Evolutionary conservation across 2,888 invertebrate genomes (phyloP), one percentile per base, ranked within the genome.

Genomic region (Macrosoma leucophasiata): DNA sequence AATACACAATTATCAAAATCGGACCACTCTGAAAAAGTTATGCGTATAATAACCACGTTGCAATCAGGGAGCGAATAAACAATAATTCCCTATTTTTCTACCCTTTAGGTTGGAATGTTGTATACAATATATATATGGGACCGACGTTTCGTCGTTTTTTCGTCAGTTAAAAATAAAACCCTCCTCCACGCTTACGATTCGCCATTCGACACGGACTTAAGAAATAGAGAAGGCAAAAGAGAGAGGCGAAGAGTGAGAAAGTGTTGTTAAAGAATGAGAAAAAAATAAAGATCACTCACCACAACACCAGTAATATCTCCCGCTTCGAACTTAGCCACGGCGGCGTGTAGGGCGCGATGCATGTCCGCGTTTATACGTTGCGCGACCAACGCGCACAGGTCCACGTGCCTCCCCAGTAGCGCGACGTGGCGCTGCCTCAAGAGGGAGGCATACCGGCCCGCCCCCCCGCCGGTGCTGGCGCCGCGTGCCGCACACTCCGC

Each of bases 331-430:
- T 97, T 95, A 47, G 95, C 94, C 23, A 99, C 96, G 1, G 97
- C 98, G 31, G 96, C 88, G 69, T 98, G 98, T 4, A 99, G 82
- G 2, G 97, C 96, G 2, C 84, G 95, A 60, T 97, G 95, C 91
- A 98, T 93, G 42, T 97, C 95, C 0, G 95, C 95, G 70, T 98
- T 98, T 39, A 99, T 95, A 41, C 98, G 87, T 66, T 99, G 98
- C 0, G 97, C 96, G 29, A 84, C 81, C 60, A 82, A 48, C 1
- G 79, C 78, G 36, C 73, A 74, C 43, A 99, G 86, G 84, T 99
- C 98, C 42, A 99, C 97, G 9, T 97, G 97, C 5, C 98, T 87
- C 0, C 98, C 98, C 22, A 99, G 84, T 32, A 99, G 78, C 58
- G 97, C 97, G 3, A 98, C 96, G 73, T 98, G 98, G 9, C 98